These are phyloP conservation scores for Corythornis cristatus DNA, from an alignment of 2,113 vertebrate genomes.

Conservation along the genomic window DNA sequence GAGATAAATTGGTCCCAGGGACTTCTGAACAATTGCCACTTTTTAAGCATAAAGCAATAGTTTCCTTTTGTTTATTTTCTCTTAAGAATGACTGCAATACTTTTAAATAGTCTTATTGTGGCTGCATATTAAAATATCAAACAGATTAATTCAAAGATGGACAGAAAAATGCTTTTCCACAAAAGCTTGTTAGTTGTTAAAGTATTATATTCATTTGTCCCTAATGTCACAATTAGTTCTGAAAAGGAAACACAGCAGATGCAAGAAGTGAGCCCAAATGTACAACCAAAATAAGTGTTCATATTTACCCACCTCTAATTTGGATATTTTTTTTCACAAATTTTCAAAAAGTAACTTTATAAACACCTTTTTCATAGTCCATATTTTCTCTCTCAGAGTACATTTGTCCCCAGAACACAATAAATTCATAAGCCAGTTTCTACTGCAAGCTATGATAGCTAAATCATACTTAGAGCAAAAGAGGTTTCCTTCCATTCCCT, in stretches of 20 bases:
- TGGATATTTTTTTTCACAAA: neutral
- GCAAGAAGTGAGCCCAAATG: neutral
- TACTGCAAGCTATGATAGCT: constrained; percentile 36
- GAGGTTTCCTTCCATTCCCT: constrained; percentile 33
- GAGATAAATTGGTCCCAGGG: neutral
- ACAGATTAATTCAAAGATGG: neutral
- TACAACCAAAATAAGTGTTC: neutral
- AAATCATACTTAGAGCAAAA: constrained; percentile 44
- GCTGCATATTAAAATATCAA: constrained; percentile 13
- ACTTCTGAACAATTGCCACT: neutral
- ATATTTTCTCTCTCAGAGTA: constrained; percentile 15
- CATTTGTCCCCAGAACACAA: constrained; percentile 42
- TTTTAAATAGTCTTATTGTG: neutral
- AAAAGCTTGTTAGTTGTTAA: neutral
- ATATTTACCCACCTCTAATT: neutral
- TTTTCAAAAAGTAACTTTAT: neutral
- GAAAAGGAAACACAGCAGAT: constrained; percentile 4
- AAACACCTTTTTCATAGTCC: neutral
- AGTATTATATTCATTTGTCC: neutral
- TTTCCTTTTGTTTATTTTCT: neutral
- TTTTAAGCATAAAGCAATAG: neutral
- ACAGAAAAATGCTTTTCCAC: neutral
- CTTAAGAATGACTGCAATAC: neutral
- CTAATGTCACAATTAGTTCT: neutral
- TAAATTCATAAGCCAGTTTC: constrained; percentile 54